Conservation (phyloP, 2,888 invertebrate genomes). For the Idaea aversata region DNA sequence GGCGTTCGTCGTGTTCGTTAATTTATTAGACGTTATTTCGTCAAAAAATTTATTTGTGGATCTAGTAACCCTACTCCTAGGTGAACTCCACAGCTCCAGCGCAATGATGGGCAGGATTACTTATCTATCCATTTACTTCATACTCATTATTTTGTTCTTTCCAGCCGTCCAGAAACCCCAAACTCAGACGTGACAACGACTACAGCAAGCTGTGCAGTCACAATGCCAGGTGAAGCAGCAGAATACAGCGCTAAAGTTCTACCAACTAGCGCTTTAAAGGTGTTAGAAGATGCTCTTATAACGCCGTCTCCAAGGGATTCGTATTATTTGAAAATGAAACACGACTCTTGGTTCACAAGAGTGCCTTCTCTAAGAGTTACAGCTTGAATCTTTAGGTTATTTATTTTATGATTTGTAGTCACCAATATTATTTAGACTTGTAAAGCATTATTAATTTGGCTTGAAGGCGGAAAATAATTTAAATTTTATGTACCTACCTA, state of each 20-base stretch:
- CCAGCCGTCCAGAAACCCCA: slow-evolving; percentile 73
- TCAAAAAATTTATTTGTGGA: too few relatives aligned
- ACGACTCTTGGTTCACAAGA: slow-evolving; percentile 76
- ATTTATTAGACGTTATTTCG: too few relatives aligned
- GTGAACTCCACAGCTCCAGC: too few relatives aligned
- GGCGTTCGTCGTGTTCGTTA: too few relatives aligned
- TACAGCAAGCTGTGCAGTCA: slow-evolving; percentile 71
- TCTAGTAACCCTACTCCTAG: too few relatives aligned
- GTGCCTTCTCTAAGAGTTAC: slow-evolving; percentile 73
- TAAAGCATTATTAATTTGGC: not conserved
- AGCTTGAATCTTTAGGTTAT: slow-evolving; percentile 28
- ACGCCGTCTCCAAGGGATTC: slow-evolving; percentile 78
- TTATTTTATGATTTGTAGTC: not conserved
- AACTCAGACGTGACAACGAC: slow-evolving; percentile 65
- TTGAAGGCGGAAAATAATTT: not conserved
- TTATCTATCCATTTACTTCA: too few relatives aligned
- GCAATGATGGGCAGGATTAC: too few relatives aligned
- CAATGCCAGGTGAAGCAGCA: slow-evolving; percentile 80
- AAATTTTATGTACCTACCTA: not conserved
- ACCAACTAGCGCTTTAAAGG: slow-evolving; percentile 80
- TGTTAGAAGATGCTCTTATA: slow-evolving; percentile 82
- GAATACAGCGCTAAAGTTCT: slow-evolving; percentile 83
- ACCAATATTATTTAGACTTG: not conserved
- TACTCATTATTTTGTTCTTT: slow-evolving; percentile 23
- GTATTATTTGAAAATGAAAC: slow-evolving; percentile 74